Conservation (phyloP, 1,140 invertebrate genomes). For the Ostrea edulis region DNA sequence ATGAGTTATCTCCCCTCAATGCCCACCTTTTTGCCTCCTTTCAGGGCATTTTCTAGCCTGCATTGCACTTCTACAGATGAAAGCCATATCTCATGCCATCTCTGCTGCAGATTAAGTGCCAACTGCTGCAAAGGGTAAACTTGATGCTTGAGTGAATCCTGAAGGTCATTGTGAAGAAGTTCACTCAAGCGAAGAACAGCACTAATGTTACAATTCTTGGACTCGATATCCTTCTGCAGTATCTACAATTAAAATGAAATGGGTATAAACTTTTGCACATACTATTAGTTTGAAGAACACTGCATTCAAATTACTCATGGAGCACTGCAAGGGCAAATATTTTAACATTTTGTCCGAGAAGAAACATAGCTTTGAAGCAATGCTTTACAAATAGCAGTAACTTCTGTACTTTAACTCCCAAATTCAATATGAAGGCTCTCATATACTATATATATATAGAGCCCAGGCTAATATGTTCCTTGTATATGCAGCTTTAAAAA, state of each 20-base stretch:
- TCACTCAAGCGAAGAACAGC: slow-evolving; percentile 88
- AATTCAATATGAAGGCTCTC: no score
- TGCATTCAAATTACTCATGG: no score
- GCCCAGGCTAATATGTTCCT: no score
- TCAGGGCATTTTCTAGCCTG: slow-evolving; percentile 85
- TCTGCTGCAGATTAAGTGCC: slow-evolving; percentile 86
- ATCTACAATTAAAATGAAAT: slow-evolving; percentile 81
- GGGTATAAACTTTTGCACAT: no score
- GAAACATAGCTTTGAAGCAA: no score
- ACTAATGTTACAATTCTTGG: slow-evolving; percentile 89
- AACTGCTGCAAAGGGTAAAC: slow-evolving; percentile 70
- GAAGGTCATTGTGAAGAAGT: slow-evolving; percentile 77
- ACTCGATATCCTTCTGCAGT: slow-evolving; percentile 91
- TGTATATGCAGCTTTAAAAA: no score
- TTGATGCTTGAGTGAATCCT: slow-evolving; percentile 43
- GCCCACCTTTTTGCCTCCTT: slow-evolving; percentile 40
- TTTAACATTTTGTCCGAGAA: no score
- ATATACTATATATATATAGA: no score
- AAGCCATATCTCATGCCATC: slow-evolving; percentile 93
- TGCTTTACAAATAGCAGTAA: no score
- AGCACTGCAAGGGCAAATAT: no score
- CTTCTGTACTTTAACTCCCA: no score
- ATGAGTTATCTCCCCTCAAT: neutral
- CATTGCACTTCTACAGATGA: slow-evolving; percentile 93
- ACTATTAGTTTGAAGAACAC: no score